Evolutionary conservation across 2,888 invertebrate species (phyloP), one percentile per base, ranked within the genome.

Genomic region (Aphodius sticticus): DNA sequence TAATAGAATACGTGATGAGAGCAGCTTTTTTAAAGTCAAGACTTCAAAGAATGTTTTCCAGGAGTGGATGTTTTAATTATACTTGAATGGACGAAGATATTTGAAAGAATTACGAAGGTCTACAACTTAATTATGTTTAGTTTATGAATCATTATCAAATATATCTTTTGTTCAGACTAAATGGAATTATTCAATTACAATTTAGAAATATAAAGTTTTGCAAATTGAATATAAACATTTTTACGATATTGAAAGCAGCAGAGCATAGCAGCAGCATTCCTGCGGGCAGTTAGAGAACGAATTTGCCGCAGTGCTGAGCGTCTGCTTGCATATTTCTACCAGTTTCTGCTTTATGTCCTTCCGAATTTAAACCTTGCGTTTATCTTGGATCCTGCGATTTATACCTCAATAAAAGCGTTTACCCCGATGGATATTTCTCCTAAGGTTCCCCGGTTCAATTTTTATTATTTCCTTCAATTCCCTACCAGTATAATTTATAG

Each of bases 281-380:
- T 53, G 53, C 53, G 53, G 53, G 9, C 53, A 53, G 53, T 53
- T 53, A 53, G 53, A 53, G 53, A 12, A 12, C 53, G 12, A 53
- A 53, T 53, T 53, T 53, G 53, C 53, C 53, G 53, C 53, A 53
- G 53, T 53, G 53, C 2, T 5, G 53, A 53, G 53, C 53, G 53
- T 83, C 84, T 70, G 36, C 78, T 78, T 76, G 78, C 78, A 78
- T 78, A 78, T 78, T 78, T 78, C 75, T 75, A 74, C 71, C 75
- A 71, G 78, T 76, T 53, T 80, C 80, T 78, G 77, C 76, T 80
- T 80, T 80, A 80, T 80, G 69, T 80, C 71, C 74, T 36, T n/a
- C 37, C 16, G 79, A 74, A 76, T 76, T 79, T 79, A 76, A 79
- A 79, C 76, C 37, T 72, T 37, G 36, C n/a, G 53, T 72, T 79